Conservation (phyloP, 2,797 vertebrate genomes). For the Paratrypauchen microcephalus region DNA sequence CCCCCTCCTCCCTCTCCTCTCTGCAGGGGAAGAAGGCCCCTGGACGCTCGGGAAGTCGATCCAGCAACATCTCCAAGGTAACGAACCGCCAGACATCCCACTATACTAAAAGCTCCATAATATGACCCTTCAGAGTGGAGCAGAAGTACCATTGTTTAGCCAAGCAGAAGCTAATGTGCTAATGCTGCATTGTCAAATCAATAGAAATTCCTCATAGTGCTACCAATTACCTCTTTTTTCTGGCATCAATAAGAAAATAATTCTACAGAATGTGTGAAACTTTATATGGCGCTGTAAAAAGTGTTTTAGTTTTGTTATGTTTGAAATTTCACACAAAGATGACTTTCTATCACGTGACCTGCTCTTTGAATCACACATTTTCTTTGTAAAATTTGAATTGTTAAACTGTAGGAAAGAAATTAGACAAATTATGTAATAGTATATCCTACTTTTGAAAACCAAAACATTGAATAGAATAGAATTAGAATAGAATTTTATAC, state of each 20-base stretch:
- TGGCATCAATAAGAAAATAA: background rate
- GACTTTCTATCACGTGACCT: no score
- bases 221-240: background rate
- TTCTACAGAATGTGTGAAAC: no score
- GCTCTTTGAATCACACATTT: no score
- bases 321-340: no score
- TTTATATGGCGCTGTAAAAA: no score
- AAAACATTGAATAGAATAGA: no score
- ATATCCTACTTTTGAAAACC: no score
- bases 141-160: slow-evolving; percentile 1
- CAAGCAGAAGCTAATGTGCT: slow-evolving; percentile 17
- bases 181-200: slow-evolving; percentile 2
- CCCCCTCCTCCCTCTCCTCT: slow-evolving; percentile 14
- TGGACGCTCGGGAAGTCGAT: slow-evolving; percentile 88
- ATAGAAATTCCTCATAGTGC: background rate
- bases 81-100: slow-evolving; percentile 17
- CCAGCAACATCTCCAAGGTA: slow-evolving; percentile 97
- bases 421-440: no score
- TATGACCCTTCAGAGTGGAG: slow-evolving; percentile 18
- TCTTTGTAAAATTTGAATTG: no score
- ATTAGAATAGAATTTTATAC: no score
- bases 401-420: no score
- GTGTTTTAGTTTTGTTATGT: no score
- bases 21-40: slow-evolving; percentile 88
- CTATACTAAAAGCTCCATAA: slow-evolving; percentile 12